These are phyloP conservation scores for Willowsia nigromaculata DNA, from an alignment of 2,888 invertebrate species.

Conservation along the genomic window DNA sequence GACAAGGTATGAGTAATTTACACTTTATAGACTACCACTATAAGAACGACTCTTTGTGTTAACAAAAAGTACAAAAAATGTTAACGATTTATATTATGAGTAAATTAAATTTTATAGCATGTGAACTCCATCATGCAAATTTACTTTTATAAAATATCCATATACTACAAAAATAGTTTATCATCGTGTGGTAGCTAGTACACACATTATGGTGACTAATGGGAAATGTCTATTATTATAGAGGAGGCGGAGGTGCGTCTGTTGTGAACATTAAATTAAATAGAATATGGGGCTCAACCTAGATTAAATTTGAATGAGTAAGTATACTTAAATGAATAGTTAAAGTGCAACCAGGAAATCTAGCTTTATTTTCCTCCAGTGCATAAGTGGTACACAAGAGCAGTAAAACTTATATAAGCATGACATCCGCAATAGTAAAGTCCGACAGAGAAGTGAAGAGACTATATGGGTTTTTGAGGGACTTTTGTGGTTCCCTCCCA, in stretches of 20 bases:
- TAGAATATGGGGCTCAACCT: not conserved
- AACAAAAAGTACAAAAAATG: not conserved
- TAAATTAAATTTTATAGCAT: not conserved
- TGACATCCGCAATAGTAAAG: not conserved
- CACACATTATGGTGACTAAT: not conserved
- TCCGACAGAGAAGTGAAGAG: not conserved
- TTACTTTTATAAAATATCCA: not conserved
- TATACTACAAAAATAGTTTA: not conserved
- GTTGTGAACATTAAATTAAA: not conserved
- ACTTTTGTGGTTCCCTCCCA: not conserved
- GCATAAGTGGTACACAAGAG: not conserved
- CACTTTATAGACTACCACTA: not conserved
- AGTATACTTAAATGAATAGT: not conserved
- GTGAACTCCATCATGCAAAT: constrained; percentile 4
- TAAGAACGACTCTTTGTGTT: not conserved
- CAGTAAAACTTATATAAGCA: not conserved
- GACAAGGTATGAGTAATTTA: not conserved
- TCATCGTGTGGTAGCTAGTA: not conserved
- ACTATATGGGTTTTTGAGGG: not conserved
- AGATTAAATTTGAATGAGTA: not conserved
- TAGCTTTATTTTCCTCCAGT: not conserved
- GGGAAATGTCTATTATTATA: not conserved
- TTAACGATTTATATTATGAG: not conserved
- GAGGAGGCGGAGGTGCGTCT: not conserved
- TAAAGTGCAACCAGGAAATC: not conserved